A percentile compares a stretch with the other conserved stretches of the same genome.
phyloP scores from a whole-genome alignment of 2,888 invertebrate genomes.

The Tinea semifulvella region DNA sequence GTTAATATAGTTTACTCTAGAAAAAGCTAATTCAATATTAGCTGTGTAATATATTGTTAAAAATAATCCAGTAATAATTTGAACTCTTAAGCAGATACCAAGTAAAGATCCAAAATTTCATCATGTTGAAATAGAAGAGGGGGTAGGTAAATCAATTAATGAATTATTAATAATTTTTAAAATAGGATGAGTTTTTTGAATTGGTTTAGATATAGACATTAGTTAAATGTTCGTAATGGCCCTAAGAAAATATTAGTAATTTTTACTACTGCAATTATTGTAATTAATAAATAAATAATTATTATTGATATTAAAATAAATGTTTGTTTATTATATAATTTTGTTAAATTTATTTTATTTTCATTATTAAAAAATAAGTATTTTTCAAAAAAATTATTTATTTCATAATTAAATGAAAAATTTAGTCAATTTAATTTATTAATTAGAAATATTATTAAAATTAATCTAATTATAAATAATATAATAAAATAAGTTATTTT shows the following conservation, averaged over 20 bases:
- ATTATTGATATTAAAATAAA: slow-evolving; percentile 57
- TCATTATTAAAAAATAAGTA: slow-evolving; percentile 34
- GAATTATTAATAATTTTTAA: slow-evolving; percentile 68
- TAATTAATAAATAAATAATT: slow-evolving; percentile 69
- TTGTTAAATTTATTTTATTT: slow-evolving; percentile 55
- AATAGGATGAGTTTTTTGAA: slow-evolving; percentile 46
- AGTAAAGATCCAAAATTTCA: slow-evolving; percentile 77
- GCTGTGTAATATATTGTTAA: slow-evolving; percentile 75
- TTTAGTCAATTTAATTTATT: slow-evolving; percentile 39
- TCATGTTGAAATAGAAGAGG: slow-evolving; percentile 68
- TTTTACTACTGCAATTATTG: slow-evolving; percentile 66
- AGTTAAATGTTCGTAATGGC: slow-evolving; percentile 48
- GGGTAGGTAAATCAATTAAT: slow-evolving; percentile 67
- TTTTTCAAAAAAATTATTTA: slow-evolving; percentile 26
- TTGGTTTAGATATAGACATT: slow-evolving; percentile 18
- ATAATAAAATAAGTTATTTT: slow-evolving; percentile 27
- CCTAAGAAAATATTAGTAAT: slow-evolving; percentile 65
- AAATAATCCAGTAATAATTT: slow-evolving; percentile 75
- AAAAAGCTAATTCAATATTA: slow-evolving; percentile 70
- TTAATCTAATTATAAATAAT: slow-evolving; percentile 23
- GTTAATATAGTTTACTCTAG: slow-evolving; percentile 73
- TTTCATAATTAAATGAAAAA: slow-evolving; percentile 32
- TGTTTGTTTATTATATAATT: slow-evolving; percentile 62
- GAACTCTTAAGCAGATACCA: slow-evolving; percentile 69
- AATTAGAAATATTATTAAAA: slow-evolving; percentile 25